phyloP scores from a whole-genome alignment of 1,140 invertebrate genomes.

The Ylistrum balloti region DNA sequence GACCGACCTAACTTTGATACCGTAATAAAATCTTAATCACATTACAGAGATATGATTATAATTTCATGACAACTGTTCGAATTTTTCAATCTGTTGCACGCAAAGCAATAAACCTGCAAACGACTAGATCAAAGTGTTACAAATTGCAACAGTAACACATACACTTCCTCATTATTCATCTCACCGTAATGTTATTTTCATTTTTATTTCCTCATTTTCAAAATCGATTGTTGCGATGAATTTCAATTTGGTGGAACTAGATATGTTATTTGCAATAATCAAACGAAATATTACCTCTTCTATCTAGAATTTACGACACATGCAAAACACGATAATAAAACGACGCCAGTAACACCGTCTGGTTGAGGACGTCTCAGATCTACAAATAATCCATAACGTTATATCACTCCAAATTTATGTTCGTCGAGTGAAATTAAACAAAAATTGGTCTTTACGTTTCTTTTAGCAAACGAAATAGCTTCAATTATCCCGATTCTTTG shows the following conservation, averaged over 20 bases:
- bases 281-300: neutral
- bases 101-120: neutral
- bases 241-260: conserved; percentile 6
- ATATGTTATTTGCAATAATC: conserved; percentile 12
- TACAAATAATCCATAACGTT: neutral
- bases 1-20: neutral
- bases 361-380: neutral
- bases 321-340: neutral
- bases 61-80: conserved; percentile 7
- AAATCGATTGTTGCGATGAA: neutral
- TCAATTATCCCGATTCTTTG: too few species aligned
- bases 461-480: neutral
- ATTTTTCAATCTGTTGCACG: neutral
- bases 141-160: neutral
- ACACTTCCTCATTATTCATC: neutral
- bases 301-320: conserved; percentile 1
- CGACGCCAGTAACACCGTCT: neutral
- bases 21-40: neutral
- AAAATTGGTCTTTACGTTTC: neutral
- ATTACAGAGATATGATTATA: neutral
- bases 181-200: neutral
- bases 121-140: conserved; percentile 6
- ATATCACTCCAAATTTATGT: neutral
- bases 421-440: neutral
- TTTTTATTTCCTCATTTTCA: neutral